Evolutionary conservation across 2,797 vertebrate species (phyloP).

Genomic region (Microctenopoma lineatum): DNA sequence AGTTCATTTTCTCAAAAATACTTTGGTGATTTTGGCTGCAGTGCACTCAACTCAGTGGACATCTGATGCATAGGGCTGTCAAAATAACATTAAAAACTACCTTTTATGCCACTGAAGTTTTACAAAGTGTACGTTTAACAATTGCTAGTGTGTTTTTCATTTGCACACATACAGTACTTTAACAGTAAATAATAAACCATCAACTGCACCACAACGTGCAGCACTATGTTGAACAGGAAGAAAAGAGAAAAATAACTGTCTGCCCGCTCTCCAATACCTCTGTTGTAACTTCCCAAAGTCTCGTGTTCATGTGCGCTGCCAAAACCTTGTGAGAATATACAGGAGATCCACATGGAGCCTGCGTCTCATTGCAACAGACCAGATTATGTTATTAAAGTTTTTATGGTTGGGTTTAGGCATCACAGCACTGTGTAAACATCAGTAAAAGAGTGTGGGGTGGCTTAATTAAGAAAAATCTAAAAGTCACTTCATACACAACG

Average conservation of each 20-base stretch:
- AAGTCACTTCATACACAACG: no score
- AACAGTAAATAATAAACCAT: background rate
- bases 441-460: no score
- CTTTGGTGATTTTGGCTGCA: conserved; percentile 16
- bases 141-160: background rate
- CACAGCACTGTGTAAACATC: no score
- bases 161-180: background rate
- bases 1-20: conserved; percentile 17
- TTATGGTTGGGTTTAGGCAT: no score
- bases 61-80: conserved; percentile 18
- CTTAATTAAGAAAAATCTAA: no score
- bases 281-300: conserved; percentile 28
- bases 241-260: background rate
- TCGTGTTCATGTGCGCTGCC: conserved; percentile 24
- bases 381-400: no score
- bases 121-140: conserved; percentile 1
- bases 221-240: background rate
- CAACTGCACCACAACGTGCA: background rate
- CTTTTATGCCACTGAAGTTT: conserved; percentile 24
- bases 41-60: conserved; percentile 4
- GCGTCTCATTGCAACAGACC: background rate
- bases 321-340: conserved; percentile 19
- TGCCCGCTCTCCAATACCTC: background rate
- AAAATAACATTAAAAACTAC: conserved; percentile 8
- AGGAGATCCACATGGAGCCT: conserved; percentile 2